Percentiles rank a stretch among this genome's conserved stretches.
These are phyloP conservation scores for Tetrao urogallus DNA, from an alignment of 2,113 vertebrate species.

Conservation along the genomic window DNA sequence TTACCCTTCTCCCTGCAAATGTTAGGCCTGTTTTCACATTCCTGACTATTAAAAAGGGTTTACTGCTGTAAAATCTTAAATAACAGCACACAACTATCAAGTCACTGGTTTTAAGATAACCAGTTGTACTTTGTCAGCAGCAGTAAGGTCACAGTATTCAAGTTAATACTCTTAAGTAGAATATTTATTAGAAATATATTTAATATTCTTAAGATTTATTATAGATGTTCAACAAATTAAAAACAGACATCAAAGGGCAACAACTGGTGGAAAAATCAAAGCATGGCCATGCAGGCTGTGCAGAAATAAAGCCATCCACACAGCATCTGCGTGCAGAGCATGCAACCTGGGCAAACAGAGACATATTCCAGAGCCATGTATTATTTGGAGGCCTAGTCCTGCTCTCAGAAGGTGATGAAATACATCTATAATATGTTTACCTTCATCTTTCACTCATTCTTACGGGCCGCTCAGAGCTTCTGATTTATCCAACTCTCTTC, in stretches of 20 bases:
- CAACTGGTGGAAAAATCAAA: not conserved
- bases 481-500: slow-evolving; percentile 19
- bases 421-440: slow-evolving; percentile 14
- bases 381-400: not conserved
- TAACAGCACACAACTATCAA: not conserved
- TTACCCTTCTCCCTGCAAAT: not conserved
- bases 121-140: not conserved
- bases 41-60: not conserved
- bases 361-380: not conserved
- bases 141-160: not conserved
- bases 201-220: not conserved
- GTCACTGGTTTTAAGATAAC: not conserved
- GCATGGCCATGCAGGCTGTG: not conserved
- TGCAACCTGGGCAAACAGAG: accelerated
- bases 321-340: not conserved
- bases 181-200: not conserved
- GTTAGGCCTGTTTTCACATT: not conserved
- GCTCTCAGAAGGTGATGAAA: not conserved
- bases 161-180: not conserved
- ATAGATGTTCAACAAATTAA: not conserved
- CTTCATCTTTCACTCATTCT: slow-evolving; percentile 27
- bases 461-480: not conserved
- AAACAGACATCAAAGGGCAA: not conserved
- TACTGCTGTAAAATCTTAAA: not conserved
- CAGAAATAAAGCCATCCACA: not conserved